These are phyloP conservation scores for Adineta ricciae DNA, from an alignment of 2,888 invertebrate species.

Conservation along the genomic window DNA sequence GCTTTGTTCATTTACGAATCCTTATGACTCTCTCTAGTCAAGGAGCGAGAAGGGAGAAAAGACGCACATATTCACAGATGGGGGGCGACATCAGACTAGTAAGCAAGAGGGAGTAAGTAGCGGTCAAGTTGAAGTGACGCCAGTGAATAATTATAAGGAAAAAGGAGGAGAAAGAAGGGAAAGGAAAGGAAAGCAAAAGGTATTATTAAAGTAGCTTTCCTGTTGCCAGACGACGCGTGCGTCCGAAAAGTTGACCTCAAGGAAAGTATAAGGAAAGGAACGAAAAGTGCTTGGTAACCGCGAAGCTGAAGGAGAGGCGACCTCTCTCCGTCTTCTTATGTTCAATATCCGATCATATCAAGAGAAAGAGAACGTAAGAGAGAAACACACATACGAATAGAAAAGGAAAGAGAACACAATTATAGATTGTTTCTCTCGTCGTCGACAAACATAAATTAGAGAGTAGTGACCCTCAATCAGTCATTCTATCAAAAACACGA, in stretches of 20 bases:
- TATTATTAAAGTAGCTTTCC: neutral
- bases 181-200: neutral
- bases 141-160: neutral
- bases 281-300: neutral
- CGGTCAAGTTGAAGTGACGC: neutral
- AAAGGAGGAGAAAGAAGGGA: neutral
- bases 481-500: constrained; percentile 3
- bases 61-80: neutral
- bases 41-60: neutral
- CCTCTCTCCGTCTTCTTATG: neutral
- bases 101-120: neutral
- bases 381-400: neutral
- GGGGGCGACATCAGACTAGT: neutral
- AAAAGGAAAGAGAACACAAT: neutral
- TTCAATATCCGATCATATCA: neutral
- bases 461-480: constrained; percentile 2
- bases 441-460: neutral
- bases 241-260: neutral
- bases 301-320: neutral
- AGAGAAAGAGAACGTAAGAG: neutral
- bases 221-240: neutral
- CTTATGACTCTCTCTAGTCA: neutral
- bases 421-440: constrained; percentile 13
- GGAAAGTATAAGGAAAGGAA: neutral
- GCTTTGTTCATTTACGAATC: neutral